Percentiles rank a stretch among this genome's conserved stretches.
These are phyloP conservation scores for Leptoteleia sp. DNA, from an alignment of 1,140 invertebrate genomes.

Conservation along the genomic window DNA sequence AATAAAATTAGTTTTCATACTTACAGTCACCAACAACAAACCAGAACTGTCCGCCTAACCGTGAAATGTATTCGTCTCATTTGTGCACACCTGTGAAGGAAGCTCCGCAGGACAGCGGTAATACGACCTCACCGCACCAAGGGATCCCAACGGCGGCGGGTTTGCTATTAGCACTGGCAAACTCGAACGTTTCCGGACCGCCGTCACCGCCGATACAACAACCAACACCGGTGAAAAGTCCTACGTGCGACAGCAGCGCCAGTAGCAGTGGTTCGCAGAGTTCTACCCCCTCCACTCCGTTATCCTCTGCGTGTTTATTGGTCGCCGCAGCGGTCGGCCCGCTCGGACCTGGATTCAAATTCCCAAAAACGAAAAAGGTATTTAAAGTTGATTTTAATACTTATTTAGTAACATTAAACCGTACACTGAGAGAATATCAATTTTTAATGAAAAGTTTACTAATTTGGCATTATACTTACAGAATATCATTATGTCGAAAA, in stretches of 20 bases:
- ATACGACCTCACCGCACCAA: slow-evolving; percentile 55
- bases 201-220: slow-evolving; percentile 71
- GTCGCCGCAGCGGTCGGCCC: slow-evolving; percentile 91
- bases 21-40: slow-evolving; percentile 74
- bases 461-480: no score
- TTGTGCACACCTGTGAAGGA: slow-evolving; percentile 73
- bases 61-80: slow-evolving; percentile 71
- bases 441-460: no score
- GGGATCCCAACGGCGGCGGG: slow-evolving; percentile 82
- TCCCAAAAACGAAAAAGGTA: slow-evolving; percentile 94
- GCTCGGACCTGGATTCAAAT: slow-evolving; percentile 88
- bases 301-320: slow-evolving; percentile 87
- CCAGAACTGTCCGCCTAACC: slow-evolving; percentile 71
- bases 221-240: slow-evolving; percentile 76
- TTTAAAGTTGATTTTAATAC: no score
- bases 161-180: slow-evolving; percentile 83
- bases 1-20: no score
- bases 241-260: slow-evolving; percentile 78
- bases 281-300: slow-evolving; percentile 83
- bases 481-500: no score
- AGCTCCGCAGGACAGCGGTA: slow-evolving; percentile 12
- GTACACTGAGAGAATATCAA: no score
- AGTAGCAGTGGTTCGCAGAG: slow-evolving; percentile 80
- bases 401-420: no score
- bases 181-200: slow-evolving; percentile 76